Conservation (phyloP, 2,113 vertebrate species). For the Galeopterus variegatus region DNA sequence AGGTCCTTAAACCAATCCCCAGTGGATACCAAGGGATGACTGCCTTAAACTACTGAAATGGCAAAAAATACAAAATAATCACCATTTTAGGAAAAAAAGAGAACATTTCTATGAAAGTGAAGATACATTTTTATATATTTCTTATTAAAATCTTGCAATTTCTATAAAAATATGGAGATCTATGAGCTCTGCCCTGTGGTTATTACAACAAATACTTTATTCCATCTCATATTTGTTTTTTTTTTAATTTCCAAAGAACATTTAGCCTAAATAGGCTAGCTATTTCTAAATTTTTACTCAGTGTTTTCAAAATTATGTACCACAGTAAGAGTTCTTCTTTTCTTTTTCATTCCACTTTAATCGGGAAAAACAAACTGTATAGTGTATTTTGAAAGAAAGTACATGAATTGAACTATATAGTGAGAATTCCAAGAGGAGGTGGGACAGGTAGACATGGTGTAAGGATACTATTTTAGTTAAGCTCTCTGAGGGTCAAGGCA, state of each 20-base stretch:
- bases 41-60: constrained; percentile 48
- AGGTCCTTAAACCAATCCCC: not conserved
- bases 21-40: not conserved
- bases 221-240: not conserved
- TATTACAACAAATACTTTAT: constrained; percentile 7
- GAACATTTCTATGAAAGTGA: not conserved
- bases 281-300: constrained; percentile 61
- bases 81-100: constrained; percentile 32
- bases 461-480: not conserved
- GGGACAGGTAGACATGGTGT: not conserved
- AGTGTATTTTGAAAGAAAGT: constrained; percentile 43
- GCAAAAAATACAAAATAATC: not conserved
- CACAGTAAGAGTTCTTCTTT: constrained; percentile 3
- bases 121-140: not conserved
- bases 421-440: constrained; percentile 16
- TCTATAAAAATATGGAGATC: constrained; percentile 23
- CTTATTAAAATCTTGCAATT: constrained; percentile 31
- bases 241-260: constrained; percentile 53
- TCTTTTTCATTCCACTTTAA: not conserved
- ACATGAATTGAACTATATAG: not conserved
- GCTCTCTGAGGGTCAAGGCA: not conserved
- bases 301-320: constrained; percentile 26
- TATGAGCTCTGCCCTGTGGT: not conserved
- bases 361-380: constrained; percentile 20
- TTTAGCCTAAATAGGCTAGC: constrained; percentile 7